These are phyloP conservation scores for Aplysina aerophoba DNA, from an alignment of 37 sponge, comb jelly and placozoan species.

Conservation along the genomic window DNA sequence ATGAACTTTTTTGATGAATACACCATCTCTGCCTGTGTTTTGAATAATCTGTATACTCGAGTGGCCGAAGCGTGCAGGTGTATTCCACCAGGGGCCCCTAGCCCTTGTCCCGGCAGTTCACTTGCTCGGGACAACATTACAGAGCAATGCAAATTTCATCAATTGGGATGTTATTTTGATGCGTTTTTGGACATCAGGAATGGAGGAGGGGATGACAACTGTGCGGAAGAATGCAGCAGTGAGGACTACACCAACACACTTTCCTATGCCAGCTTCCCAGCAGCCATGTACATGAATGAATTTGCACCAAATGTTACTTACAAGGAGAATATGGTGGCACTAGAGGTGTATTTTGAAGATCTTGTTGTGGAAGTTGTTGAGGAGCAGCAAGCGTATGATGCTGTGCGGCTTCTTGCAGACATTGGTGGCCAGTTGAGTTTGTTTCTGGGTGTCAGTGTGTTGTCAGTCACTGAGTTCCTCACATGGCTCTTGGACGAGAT, in stretches of 20 bases:
- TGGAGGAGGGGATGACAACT: background rate
- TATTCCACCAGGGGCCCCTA: constrained; percentile 1
- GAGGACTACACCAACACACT: background rate
- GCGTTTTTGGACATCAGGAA: background rate
- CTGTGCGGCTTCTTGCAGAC: constrained; percentile 9
- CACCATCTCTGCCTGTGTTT: background rate
- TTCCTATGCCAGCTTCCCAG: background rate
- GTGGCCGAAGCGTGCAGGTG: background rate
- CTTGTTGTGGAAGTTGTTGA: background rate
- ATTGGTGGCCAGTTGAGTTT: constrained; percentile 34
- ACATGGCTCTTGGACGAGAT: constrained; percentile 25
- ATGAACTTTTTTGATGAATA: constrained; percentile 3
- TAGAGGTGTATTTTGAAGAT: constrained; percentile 35
- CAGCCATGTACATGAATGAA: too few species aligned
- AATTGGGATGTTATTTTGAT: background rate
- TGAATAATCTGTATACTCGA: constrained; percentile 20
- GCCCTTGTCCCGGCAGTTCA: background rate
- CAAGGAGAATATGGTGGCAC: constrained; percentile 32
- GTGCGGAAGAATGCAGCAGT: background rate
- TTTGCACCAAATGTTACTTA: too few species aligned
- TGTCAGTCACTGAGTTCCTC: constrained; percentile 14
- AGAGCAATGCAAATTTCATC: background rate
- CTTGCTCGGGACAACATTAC: background rate
- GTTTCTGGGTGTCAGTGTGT: constrained; percentile 36
- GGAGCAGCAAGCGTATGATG: background rate